Conservation (phyloP, 2,888 invertebrate genomes). For the Plemyria rubiginata region DNA sequence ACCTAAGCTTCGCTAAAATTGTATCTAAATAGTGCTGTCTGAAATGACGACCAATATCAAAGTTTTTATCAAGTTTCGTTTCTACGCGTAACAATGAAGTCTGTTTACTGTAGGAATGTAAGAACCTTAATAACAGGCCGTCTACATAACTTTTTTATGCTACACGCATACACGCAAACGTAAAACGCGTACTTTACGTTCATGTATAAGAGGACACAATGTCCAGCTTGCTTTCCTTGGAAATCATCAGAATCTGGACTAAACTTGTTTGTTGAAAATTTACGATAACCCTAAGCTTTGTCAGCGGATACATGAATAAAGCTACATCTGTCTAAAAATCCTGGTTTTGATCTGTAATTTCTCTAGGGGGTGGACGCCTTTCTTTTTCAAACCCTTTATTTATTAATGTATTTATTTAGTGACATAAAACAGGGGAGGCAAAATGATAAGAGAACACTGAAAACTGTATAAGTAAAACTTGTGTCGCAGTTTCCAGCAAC, state of each 20-base stretch:
- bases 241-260: conserved; percentile 16
- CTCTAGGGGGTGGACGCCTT: too few relatives aligned
- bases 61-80: not conserved
- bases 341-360: too few relatives aligned
- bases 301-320: conserved; percentile 7
- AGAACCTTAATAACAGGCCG: conserved; percentile 28
- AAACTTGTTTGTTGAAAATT: conserved; percentile 15
- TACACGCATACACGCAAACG: conserved; percentile 25
- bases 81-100: not conserved
- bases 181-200: conserved; percentile 31
- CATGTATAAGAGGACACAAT: conserved; percentile 10
- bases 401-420: too few relatives aligned
- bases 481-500: too few relatives aligned
- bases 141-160: conserved; percentile 34
- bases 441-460: too few relatives aligned
- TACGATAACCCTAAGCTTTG: conserved; percentile 13
- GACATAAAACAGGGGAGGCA: too few relatives aligned
- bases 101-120: not conserved
- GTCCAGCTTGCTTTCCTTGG: conserved; percentile 25
- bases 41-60: too few relatives aligned
- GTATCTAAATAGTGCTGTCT: too few relatives aligned
- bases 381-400: too few relatives aligned
- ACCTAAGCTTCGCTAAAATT: too few relatives aligned
- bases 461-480: too few relatives aligned
- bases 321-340: too few relatives aligned